phyloP scores from a whole-genome alignment of 2,888 invertebrate species.

The Hipparchia sbordonii region DNA sequence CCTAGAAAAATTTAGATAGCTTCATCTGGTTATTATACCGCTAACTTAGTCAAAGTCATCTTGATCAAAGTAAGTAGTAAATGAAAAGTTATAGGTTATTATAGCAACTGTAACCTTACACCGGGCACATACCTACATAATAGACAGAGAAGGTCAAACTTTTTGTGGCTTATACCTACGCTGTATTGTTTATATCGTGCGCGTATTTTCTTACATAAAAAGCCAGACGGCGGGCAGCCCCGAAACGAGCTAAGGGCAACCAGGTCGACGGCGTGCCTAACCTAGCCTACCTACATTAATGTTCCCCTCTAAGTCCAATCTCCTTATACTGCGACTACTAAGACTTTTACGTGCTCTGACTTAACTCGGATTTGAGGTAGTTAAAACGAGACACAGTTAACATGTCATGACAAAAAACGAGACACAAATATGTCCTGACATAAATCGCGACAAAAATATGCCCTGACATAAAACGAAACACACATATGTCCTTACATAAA shows the following conservation, averaged over 20 bases:
- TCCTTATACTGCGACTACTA: too few relatives aligned
- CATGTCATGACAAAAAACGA: too few relatives aligned
- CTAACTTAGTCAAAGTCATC: neutral
- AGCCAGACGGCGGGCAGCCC: slow-evolving; percentile 20
- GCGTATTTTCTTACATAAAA: slow-evolving; percentile 15
- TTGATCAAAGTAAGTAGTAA: neutral
- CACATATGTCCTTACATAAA: too few relatives aligned
- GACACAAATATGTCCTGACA: too few relatives aligned
- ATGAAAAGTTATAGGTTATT: neutral
- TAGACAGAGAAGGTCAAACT: neutral
- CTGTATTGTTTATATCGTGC: neutral
- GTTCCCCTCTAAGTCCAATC: neutral
- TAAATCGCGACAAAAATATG: too few relatives aligned
- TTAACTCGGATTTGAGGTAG: too few relatives aligned
- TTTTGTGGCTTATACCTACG: neutral
- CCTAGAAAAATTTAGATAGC: too few relatives aligned
- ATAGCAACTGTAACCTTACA: neutral
- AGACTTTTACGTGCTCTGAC: too few relatives aligned
- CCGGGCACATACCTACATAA: neutral
- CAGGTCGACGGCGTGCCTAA: slow-evolving; percentile 20
- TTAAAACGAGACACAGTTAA: too few relatives aligned
- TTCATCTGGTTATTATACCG: neutral
- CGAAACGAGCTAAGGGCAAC: slow-evolving; percentile 14
- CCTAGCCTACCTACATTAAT: slow-evolving; percentile 13
- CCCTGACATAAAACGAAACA: too few relatives aligned